Evolutionary conservation across 2,797 vertebrate genomes (phyloP).

Genomic region (Poecile montanus): DNA sequence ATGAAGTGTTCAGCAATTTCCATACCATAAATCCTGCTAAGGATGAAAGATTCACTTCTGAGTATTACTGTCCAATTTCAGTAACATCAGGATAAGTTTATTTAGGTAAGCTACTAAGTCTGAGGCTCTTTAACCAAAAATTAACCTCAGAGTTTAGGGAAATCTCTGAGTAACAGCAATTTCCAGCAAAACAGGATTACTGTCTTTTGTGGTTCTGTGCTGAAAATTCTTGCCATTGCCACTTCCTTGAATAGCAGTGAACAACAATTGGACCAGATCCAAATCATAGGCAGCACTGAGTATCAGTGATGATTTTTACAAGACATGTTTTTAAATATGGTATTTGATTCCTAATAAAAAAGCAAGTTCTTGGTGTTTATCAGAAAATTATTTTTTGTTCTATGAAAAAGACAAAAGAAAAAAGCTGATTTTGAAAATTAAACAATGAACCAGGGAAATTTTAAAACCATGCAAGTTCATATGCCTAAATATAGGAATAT

Average conservation of each 20-base stretch:
- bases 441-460: background rate
- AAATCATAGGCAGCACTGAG: background rate
- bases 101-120: slow-evolving; percentile 6
- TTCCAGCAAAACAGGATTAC: background rate
- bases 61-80: slow-evolving; percentile 32
- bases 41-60: slow-evolving; percentile 30
- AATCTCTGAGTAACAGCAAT: background rate
- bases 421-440: background rate
- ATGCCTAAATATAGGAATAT: background rate
- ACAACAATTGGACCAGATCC: background rate
- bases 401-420: background rate
- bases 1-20: slow-evolving; percentile 53
- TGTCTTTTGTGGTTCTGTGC: background rate
- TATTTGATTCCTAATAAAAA: background rate
- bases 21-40: slow-evolving; percentile 41
- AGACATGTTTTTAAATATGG: background rate
- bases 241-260: background rate
- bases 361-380: background rate
- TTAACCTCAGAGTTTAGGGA: background rate
- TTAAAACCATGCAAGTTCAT: background rate
- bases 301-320: background rate
- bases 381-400: background rate
- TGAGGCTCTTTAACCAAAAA: slow-evolving; percentile 8
- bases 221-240: background rate
- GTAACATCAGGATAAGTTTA: background rate